These are phyloP conservation scores for Calliopsis andreniformis DNA, from an alignment of 1,140 invertebrate species.

Conservation along the genomic window DNA sequence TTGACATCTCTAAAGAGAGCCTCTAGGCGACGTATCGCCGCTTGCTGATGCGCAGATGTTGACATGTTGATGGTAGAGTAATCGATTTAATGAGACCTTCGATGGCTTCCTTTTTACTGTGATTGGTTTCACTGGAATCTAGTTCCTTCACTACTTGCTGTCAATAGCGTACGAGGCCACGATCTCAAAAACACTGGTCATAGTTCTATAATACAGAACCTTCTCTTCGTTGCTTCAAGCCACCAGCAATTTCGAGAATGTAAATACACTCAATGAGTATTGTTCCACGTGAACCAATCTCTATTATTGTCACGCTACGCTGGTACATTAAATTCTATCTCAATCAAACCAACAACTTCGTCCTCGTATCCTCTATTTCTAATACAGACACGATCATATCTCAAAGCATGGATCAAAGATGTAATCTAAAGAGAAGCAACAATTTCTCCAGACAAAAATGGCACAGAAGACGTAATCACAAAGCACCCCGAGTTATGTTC, in stretches of 20 bases:
- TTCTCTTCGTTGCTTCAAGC: no score
- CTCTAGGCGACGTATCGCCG: conserved; percentile 87
- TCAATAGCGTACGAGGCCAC: neutral
- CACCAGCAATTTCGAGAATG: no score
- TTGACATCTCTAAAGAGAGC: conserved; percentile 86
- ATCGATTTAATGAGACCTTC: neutral
- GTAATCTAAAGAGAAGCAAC: neutral
- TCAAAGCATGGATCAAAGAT: neutral
- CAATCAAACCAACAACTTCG: no score
- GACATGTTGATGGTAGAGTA: conserved; percentile 69
- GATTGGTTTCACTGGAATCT: neutral
- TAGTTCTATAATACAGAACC: neutral
- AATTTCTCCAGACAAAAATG: neutral
- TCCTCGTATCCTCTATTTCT: no score
- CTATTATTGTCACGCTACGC: no score
- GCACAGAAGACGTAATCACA: conserved; percentile 1
- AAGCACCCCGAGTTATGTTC: neutral
- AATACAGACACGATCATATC: no score
- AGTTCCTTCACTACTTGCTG: neutral
- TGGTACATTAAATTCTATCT: no score
- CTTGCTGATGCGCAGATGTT: conserved; percentile 83
- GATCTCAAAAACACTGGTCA: neutral
- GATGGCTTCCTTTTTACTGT: neutral
- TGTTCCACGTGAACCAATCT: no score
- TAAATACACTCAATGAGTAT: no score